Base-by-base conservation (phyloP, 1,140 invertebrate species). In the Lepidostoma basale region DNA sequence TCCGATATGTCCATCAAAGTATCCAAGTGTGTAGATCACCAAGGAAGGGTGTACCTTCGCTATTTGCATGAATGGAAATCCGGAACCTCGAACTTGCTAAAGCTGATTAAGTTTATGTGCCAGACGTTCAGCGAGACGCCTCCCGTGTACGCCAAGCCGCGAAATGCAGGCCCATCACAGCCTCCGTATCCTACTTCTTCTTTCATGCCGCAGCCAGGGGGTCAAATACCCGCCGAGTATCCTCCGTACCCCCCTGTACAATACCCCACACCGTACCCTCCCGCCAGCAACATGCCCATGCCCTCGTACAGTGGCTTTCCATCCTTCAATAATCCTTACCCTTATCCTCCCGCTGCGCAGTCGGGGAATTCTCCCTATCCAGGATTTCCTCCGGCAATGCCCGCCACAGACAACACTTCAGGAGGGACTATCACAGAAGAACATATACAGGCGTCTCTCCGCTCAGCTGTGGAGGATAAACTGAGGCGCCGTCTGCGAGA, bases 391-490 rank as follows among this genome's bases (percentile, higher is more conserved):
- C 79, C 80, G 56, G 77, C 82, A 68, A 78, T 84, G 60, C 79
- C 77, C 56, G 81, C 78, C 73, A 78, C 80, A 47, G 79, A 63
- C 12, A 65, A 56, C 22, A 28, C 49, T 12, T 60, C 84, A 49
- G 83, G 84, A 26, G 92, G 91, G 12, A 97, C 94, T 12, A 96
- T 98, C 42, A 94, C 95, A 40, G 94, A 98, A 76, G 95, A 97
- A 77, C 96, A 98, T 77, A 95, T 99, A 47, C 89, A 94, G 76
- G 93, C 92, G 40, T 98, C 97, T 22, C 82, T 99, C 8, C 79
- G 98, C 1, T 96, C 94, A 49, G 97, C 97, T 14, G 93, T 98
- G 0, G 94, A 97, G 81, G 96, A 99, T 77, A 98, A 97, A 84
- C 74, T 99, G 56, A 88, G 90, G 74, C 85, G 94, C 62, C 86